Percentiles rank a stretch among this genome's conserved stretches.
phyloP scores from a whole-genome alignment of 2,797 vertebrate species.

The Siniperca obscura region DNA sequence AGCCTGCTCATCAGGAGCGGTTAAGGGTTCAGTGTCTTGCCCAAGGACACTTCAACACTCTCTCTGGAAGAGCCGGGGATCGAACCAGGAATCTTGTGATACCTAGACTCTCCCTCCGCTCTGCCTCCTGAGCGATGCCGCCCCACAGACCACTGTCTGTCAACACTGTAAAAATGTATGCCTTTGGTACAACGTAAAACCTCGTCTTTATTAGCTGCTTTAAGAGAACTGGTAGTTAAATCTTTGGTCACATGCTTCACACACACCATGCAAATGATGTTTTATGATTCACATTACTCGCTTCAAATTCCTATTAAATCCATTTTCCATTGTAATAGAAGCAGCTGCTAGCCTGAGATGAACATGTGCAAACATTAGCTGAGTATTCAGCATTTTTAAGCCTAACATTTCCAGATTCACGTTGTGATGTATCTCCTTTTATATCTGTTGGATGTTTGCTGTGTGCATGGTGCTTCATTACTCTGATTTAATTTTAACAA shows the following conservation, averaged over 20 bases:
- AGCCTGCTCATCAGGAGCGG: too few relatives aligned
- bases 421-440: neutral
- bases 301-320: constrained; percentile 21
- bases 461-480: neutral
- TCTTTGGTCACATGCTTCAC: too few relatives aligned
- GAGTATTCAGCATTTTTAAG: constrained; percentile 2
- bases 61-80: too few relatives aligned
- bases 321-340: constrained; percentile 11
- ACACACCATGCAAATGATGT: neutral
- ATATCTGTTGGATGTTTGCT: neutral
- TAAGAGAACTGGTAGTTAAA: neutral
- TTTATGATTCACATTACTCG: constrained; percentile 17
- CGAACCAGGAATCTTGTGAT: too few relatives aligned
- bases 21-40: too few relatives aligned
- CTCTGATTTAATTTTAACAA: constrained; percentile 34
- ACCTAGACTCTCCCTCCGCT: too few relatives aligned
- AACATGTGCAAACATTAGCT: constrained; percentile 1
- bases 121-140: too few relatives aligned
- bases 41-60: too few relatives aligned
- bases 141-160: neutral
- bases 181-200: neutral
- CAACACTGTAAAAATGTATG: neutral
- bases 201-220: neutral
- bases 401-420: neutral
- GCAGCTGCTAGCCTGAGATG: constrained; percentile 24